A percentile compares a stretch with the other conserved stretches of the same genome.
Conservation (phyloP, 2,888 invertebrate species). For the Agrotis ipsilon region DNA sequence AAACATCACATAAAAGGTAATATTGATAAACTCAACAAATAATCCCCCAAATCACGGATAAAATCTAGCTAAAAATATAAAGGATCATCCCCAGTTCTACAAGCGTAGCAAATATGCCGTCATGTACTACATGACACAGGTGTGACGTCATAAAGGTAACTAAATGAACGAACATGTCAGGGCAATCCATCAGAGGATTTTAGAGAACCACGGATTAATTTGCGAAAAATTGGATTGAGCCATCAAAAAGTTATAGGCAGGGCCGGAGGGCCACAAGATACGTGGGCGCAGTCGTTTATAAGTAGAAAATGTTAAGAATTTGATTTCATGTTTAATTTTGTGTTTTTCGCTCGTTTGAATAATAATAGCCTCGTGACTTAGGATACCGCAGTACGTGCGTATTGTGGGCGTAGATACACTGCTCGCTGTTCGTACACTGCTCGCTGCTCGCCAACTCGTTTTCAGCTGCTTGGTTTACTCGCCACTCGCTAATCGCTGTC, state of each 20-base stretch:
- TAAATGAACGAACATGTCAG: conserved; percentile 43
- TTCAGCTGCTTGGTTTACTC: no score
- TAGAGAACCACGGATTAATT: conserved; percentile 60
- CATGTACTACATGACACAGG: conserved; percentile 19
- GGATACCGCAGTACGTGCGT: no score
- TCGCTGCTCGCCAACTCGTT: no score
- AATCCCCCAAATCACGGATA: neutral
- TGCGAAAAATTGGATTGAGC: conserved; percentile 62
- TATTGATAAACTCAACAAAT: no score
- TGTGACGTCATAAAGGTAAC: conserved; percentile 37
- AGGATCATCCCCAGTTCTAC: neutral
- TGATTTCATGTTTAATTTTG: neutral
- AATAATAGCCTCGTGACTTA: no score
- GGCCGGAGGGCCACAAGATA: conserved; percentile 22
- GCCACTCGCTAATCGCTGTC: no score
- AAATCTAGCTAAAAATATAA: conserved; percentile 13
- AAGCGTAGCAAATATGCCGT: conserved; percentile 11
- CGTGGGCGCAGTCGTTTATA: neutral
- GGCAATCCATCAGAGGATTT: conserved; percentile 56
- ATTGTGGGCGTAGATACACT: no score
- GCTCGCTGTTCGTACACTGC: no score
- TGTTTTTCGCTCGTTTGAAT: no score
- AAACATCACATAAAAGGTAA: no score
- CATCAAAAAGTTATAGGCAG: conserved; percentile 59
- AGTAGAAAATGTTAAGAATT: neutral